Evolutionary conservation across 2,888 invertebrate genomes (phyloP), one percentile per base, ranked within the genome.

Genomic region (Melinaea menophilus): DNA sequence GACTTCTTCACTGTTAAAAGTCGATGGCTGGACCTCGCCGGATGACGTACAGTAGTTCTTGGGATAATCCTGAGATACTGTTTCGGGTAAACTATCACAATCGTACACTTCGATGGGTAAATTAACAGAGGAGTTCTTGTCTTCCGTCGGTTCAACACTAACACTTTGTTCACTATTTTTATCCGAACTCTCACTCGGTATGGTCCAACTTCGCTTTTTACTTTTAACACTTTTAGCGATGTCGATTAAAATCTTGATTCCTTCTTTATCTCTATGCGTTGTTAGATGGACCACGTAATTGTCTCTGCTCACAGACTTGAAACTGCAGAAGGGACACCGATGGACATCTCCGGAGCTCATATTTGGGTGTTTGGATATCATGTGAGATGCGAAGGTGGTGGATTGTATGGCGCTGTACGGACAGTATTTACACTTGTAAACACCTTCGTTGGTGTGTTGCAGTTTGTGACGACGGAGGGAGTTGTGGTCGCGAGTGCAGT

Each of bases 381-480:
- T 90, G 79, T 97, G 97, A 31, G 93, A 90, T 74, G 96, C 94
- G 80, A 95, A 95, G 0, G 94, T 92, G 5, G 94, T 94, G 62
- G 96, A 95, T 80, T 96, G 95, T 71, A 97, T 96, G 72, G 95
- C 94, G 11, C 93, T 93, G 81, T 96, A 97, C 0, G 94, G 91
- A 76, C 97, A 97, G 76, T 94, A 93, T 56, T 94, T 93, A 77
- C 97, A 97, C 71, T 93, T 93, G 83, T 97, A 97, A 0, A 93
- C 93, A 73, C 93, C 94, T 58, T 94, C 92, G 13, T 95, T 95
- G 5, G 94, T 93, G 80, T 97, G 97, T 11, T 93, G 91, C 84
- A 94, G 93, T 73, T 94, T 94, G 82, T 97, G 97, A 2, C 96
- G 92, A 34, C 96, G 90, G 70, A 96, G 88, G 0, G 96, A 94